Evolutionary conservation across 1,140 invertebrate species (phyloP), one percentile per base, ranked within the genome.

Genomic region (Rhyzopertha dominica): DNA sequence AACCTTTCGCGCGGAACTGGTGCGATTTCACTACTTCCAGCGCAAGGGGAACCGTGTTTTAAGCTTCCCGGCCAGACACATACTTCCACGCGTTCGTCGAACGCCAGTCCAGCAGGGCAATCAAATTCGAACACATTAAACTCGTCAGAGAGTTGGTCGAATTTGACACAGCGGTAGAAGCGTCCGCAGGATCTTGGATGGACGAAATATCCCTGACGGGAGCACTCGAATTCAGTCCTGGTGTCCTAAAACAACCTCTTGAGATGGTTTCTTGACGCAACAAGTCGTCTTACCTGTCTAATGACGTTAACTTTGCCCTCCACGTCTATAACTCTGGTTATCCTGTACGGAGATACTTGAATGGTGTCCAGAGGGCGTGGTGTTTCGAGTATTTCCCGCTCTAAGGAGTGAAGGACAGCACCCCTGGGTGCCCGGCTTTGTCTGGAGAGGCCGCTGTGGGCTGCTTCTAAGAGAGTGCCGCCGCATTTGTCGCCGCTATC

Each of bases 121-220:
- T 86, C 83, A 58, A 87, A 90, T 61, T 89, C 84, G 58, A 89
- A 89, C 1, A 87, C 82, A 1, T 82, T 85, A 62, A 78, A 87
- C 38, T 87, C 82, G 16, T 82, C 78, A 0, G 77, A 70, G 28
- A 75, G 75, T 65, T 87, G 84, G 62, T 87, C 77, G 58, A 86
- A 86, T 63, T 87, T 87, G 0, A 89, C 84, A 58, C 87, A 90
- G 12, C 87, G 79, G 61, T 89, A 90, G 67, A 90, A 90, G 42
- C 84, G 74, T 29, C 82, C 81, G 60, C 86, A 90, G 49, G 85
- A 84, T 34, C 77, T 75, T 3, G 85, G 85, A 69, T 89, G 83
- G 1, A 85, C 79, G 63, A 85, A 88, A 58, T 84, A 89, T 3
- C 87, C 87, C 68, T 87, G 83, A 31, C 83, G 70, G 0, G 82